phyloP scores from a whole-genome alignment of 2,113 vertebrate species.

The Microtus oregoni region DNA sequence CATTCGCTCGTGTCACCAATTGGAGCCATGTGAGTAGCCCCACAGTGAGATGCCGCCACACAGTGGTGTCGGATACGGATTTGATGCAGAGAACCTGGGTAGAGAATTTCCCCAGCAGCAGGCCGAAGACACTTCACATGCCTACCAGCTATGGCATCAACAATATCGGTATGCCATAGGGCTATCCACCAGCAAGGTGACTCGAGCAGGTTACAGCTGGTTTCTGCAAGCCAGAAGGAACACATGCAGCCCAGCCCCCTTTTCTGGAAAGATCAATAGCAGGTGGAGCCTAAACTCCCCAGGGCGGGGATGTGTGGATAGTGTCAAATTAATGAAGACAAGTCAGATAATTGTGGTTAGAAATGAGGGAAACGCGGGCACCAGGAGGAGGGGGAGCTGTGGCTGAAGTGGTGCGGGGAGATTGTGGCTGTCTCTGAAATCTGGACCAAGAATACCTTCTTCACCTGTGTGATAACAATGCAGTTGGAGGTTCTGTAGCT shows the following conservation, averaged over 20 bases:
- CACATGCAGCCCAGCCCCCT: neutral
- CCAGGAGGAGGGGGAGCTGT: neutral
- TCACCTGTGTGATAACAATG: neutral
- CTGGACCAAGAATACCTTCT: neutral
- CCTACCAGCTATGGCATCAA: neutral
- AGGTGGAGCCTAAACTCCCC: neutral
- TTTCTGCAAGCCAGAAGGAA: neutral
- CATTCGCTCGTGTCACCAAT: neutral
- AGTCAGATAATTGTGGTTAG: neutral
- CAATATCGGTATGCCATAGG: neutral
- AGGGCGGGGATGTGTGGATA: neutral
- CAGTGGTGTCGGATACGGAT: accelerated
- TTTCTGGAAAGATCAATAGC: neutral
- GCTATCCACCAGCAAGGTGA: accelerated
- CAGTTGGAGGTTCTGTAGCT: neutral
- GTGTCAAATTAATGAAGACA: neutral
- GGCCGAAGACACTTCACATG: accelerated
- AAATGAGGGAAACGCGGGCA: neutral
- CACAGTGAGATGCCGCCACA: neutral
- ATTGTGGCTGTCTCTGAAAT: neutral
- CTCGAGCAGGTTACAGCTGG: neutral
- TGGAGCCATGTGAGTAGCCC: neutral
- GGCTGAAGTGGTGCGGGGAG: neutral
- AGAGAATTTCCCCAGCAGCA: neutral
- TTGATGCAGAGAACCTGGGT: neutral